Evolutionary conservation across 1,140 invertebrate species (phyloP), one percentile per base, ranked within the genome.

Genomic region (Neodiprion fabricii): DNA sequence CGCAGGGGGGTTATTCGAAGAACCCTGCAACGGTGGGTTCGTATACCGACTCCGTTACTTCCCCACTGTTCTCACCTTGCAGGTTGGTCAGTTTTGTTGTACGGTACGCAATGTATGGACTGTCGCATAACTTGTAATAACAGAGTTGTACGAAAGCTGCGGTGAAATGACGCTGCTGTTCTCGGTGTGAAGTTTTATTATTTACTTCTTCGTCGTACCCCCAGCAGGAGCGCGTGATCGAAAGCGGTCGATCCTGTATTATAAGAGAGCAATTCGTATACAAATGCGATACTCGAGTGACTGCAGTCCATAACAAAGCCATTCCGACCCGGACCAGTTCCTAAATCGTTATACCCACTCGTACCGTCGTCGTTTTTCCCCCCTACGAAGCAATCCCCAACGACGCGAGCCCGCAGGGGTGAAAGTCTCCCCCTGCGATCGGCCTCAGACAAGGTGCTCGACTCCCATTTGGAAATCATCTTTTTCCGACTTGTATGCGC

Each of bases 211-310:
- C 53, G 53, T 17, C 53, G 53, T 61, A 61, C 53, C 53, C 53
- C 53, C 53, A 61, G 53, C 53, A 17, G n/a, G 53, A 61, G n/a
- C 53, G 53, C 28, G 48, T 11, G 48, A 75, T 70, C 67, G 65
- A 75, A 23, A 72, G 50, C 40, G 28, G 48, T 50, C 73, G 76
- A 78, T 80, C 74, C 71, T 76, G 79, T 81, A 81, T 74, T 80
- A 75, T 83, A 84, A 85, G 79, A 77, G 76, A 80, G 81, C 81
- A 83, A 87, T 86, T 86, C 86, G 82, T 84, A 86, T 85, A 86
- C 85, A 84, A 85, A 85, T 83, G 81, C 47, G 79, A 82, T 84
- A 84, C 82, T 82, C 77, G 75, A 86, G 83, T 83, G 85, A 79
- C 81, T 80, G 83, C 82, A 85, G 80, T 84, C 82, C 67, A 82